Conservation (phyloP, 2,113 vertebrate genomes). For the Sminthopsis crassicaudata region DNA sequence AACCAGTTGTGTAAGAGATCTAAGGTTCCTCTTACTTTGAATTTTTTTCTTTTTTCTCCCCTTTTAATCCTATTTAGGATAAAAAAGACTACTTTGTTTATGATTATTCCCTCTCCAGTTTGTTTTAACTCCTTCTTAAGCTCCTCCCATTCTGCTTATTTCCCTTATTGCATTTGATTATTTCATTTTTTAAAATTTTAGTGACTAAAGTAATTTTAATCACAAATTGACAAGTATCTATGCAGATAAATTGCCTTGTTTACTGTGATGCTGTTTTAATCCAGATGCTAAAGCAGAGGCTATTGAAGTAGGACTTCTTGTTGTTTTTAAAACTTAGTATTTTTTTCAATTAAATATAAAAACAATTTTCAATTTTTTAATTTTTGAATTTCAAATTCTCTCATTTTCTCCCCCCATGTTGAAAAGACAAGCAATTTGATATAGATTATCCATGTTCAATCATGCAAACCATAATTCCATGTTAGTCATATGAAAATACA, state of each 20-base stretch:
- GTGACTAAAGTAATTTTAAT: slow-evolving; percentile 9
- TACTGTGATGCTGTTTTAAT: not conserved
- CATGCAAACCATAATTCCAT: too few species aligned
- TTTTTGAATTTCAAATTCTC: too few species aligned
- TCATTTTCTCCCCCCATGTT: too few species aligned
- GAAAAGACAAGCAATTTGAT: too few species aligned
- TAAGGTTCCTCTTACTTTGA: not conserved
- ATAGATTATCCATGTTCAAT: too few species aligned
- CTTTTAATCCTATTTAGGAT: not conserved
- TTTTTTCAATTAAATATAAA: too few species aligned
- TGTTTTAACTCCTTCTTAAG: not conserved
- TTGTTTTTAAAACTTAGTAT: too few species aligned
- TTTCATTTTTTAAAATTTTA: not conserved
- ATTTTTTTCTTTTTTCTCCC: not conserved
- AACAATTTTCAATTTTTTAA: too few species aligned
- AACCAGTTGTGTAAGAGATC: not conserved
- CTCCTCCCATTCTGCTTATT: not conserved
- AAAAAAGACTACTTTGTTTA: not conserved
- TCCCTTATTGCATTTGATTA: not conserved
- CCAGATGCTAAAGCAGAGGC: not conserved
- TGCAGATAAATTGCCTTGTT: not conserved
- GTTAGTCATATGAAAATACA: too few species aligned
- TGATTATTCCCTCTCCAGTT: not conserved
- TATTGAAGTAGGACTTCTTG: not conserved
- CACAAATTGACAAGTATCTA: not conserved